Evolutionary conservation across 2,888 invertebrate genomes (phyloP), one percentile per base, ranked within the genome.

Genomic region (Rhimphoctona megacephalus): DNA sequence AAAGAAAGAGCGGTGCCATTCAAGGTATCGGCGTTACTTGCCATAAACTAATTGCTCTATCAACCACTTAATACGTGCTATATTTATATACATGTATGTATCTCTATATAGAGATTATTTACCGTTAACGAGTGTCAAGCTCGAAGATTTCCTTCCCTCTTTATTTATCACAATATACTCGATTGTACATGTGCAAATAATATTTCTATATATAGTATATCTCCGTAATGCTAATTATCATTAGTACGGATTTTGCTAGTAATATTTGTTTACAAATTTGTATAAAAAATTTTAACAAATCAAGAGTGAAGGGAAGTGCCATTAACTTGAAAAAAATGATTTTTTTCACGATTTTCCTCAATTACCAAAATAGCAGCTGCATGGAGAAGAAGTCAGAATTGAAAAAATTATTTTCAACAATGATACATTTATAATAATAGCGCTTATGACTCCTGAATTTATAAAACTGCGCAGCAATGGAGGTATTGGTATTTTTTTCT

Each of bases 11-110:
- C 61, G 36, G 9, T 52, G 70, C 85, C 86, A 89, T 86, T 88
- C 89, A 86, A 89, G 88, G 86, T 86, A 88, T 87, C 83, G 70
- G 82, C 87, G 85, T 86, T 86, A 87, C 83, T 85, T 76, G 83
- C 80, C 64, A 86, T 86, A 86, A 87, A 85, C 88, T 89, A 88
- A 89, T 89, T 89, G 88, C 89, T 89, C 87, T 87, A 89, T 89
- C 86, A 87, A 83, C 81, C 77, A 61, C 81, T 81, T 43, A 81
- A 73, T n/a, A 36, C 39, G 1, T 36, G 22, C 17, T 52, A 66
- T 54, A 36, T 49, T 14, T 70, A 69, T 74, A 19, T 61, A 66
- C 46, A 46, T 74, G 4, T 5, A 30, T 8, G 54, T 14, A 25
- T 57, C 25, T 25, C 22, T 76, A 33, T 66, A 70, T 30, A 22